Evolutionary conservation across 2,797 vertebrate genomes (phyloP).

Genomic region (Cryptoprocta ferox): DNA sequence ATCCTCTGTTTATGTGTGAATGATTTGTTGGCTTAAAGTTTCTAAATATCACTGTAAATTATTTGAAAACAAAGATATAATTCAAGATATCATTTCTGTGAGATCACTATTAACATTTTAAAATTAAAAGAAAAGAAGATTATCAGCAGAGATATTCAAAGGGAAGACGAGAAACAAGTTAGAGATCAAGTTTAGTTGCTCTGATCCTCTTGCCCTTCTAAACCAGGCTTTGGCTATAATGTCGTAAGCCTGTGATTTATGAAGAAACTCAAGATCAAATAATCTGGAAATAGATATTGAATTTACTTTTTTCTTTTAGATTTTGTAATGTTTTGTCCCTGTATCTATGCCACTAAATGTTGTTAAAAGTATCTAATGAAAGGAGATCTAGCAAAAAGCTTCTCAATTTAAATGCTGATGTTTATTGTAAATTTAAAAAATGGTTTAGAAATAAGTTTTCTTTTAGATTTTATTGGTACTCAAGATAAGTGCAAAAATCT

Average conservation of each 20-base stretch:
- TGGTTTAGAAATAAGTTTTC: constrained; percentile 49
- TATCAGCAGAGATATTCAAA: neutral
- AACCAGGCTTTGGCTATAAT: neutral
- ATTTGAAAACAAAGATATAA: neutral
- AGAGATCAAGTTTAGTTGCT: neutral
- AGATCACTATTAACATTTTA: neutral
- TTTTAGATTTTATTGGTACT: constrained; percentile 16
- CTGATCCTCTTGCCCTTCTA: neutral
- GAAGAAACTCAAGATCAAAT: constrained; percentile 38
- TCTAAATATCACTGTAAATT: neutral
- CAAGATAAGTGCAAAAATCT: neutral
- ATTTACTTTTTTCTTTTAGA: neutral
- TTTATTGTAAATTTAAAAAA: constrained; percentile 44
- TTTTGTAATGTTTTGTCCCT: neutral
- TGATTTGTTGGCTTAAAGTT: neutral
- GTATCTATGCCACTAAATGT: neutral
- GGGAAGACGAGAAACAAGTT: neutral
- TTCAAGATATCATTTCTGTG: neutral
- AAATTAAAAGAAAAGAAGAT: neutral
- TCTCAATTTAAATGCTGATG: constrained; percentile 15
- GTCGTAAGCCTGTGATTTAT: constrained; percentile 21
- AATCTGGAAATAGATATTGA: neutral
- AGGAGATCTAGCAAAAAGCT: neutral
- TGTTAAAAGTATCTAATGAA: constrained; percentile 5
- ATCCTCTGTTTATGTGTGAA: neutral